Percentiles rank a stretch among this genome's conserved stretches.
phyloP scores from a whole-genome alignment of 2,888 invertebrate species.

The Onchidella celtica region DNA sequence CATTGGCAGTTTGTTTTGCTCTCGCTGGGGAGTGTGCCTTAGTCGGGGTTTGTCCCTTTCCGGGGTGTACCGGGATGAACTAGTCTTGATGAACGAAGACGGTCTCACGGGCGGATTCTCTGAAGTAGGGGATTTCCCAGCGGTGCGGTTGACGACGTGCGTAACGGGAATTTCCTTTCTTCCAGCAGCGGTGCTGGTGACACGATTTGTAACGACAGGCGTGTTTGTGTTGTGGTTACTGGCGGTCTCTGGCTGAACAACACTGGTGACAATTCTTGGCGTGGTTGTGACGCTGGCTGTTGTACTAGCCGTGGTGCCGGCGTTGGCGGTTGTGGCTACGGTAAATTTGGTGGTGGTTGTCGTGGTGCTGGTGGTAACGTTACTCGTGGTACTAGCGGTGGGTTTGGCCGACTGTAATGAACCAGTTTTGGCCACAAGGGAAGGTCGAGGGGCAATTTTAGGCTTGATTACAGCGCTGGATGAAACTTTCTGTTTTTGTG shows the following conservation, averaged over 20 bases:
- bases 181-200: background rate
- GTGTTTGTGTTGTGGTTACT: background rate
- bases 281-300: no score
- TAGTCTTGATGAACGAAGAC: background rate
- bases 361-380: background rate
- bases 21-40: no score
- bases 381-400: background rate
- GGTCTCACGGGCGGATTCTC: background rate
- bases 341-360: background rate
- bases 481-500: background rate
- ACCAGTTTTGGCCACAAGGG: background rate
- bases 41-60: slow-evolving; percentile 2
- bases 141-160: slow-evolving; percentile 4
- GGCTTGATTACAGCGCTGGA: background rate
- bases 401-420: background rate
- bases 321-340: background rate
- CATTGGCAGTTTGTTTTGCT: slow-evolving; percentile 12
- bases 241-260: background rate
- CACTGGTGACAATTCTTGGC: background rate
- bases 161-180: slow-evolving; percentile 35
- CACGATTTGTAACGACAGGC: background rate
- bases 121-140: no score
- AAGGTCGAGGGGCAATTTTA: slow-evolving; percentile 19
- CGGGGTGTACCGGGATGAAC: background rate
- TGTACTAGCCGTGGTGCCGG: background rate